These are phyloP conservation scores for Eueides isabella DNA, from an alignment of 1,140 invertebrate species.

Conservation along the genomic window DNA sequence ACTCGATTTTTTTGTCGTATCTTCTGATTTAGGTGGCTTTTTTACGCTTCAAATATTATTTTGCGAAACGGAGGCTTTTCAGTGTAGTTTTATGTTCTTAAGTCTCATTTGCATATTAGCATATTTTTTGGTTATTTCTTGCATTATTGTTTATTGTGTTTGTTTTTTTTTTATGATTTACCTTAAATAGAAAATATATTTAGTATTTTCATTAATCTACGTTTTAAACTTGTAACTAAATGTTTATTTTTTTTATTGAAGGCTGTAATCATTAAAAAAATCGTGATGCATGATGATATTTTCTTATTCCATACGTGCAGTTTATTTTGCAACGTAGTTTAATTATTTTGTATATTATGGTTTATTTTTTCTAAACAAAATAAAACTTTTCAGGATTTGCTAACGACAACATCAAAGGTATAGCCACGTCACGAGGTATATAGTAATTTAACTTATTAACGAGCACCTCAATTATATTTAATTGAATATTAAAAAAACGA, in stretches of 20 bases:
- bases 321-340: too few relatives aligned
- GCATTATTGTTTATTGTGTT: neutral
- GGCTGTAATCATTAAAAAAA: neutral
- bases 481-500: too few relatives aligned
- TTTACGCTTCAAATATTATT: neutral
- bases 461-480: too few relatives aligned
- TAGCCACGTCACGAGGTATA: constrained; percentile 59
- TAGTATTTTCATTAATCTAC: neutral
- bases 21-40: neutral
- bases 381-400: constrained; percentile 11
- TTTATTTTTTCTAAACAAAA: constrained; percentile 14
- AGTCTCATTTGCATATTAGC: constrained; percentile 67
- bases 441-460: too few relatives aligned
- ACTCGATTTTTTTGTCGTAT: neutral
- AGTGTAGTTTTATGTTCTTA: constrained; percentile 22
- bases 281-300: neutral
- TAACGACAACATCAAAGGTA: constrained; percentile 57
- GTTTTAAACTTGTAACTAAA: neutral
- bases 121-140: constrained; percentile 36
- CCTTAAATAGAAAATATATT: neutral
- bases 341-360: too few relatives aligned
- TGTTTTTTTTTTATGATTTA: neutral
- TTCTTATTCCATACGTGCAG: too few relatives aligned
- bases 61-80: too few relatives aligned
- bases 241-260: neutral